A percentile compares a stretch with the other conserved stretches of the same genome.
phyloP scores from a whole-genome alignment of 2,888 invertebrate genomes.

The Chloroclysta siterata region DNA sequence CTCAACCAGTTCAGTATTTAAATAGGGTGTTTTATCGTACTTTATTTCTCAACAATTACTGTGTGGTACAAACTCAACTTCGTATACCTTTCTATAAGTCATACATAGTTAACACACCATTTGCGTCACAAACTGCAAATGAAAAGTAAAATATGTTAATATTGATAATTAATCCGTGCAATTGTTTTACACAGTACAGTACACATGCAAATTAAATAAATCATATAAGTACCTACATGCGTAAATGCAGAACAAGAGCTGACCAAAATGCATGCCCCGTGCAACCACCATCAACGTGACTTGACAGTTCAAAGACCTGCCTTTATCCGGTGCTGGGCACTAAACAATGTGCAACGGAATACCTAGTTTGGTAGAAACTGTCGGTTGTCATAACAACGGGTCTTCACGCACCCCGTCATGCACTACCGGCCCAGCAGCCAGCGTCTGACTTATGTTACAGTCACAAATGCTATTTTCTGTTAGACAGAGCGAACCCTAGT shows the following conservation, averaged over 20 bases:
- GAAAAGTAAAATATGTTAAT: no score
- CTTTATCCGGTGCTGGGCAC: conserved; percentile 21
- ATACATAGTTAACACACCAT: no score
- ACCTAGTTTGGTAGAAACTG: conserved; percentile 54
- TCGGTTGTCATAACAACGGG: conserved; percentile 59
- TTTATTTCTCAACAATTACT: no score
- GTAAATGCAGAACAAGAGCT: conserved; percentile 17
- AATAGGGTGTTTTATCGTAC: no score
- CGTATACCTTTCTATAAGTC: no score
- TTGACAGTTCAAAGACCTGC: conserved; percentile 22
- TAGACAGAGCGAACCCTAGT: background rate
- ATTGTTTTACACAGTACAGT: no score
- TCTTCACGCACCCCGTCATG: conserved; percentile 66
- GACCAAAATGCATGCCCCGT: conserved; percentile 20
- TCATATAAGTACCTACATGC: background rate
- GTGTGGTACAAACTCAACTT: no score
- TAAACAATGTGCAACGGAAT: conserved; percentile 37
- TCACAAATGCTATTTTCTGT: conserved; percentile 35
- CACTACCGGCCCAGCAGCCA: conserved; percentile 48
- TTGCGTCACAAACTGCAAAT: no score
- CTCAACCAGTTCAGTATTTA: no score
- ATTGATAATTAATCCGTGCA: no score
- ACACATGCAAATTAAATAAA: background rate
- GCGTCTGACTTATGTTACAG: conserved; percentile 48
- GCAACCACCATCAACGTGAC: conserved; percentile 5